Conservation (phyloP, 2,113 vertebrate species). For the Xenus cinereus region DNA sequence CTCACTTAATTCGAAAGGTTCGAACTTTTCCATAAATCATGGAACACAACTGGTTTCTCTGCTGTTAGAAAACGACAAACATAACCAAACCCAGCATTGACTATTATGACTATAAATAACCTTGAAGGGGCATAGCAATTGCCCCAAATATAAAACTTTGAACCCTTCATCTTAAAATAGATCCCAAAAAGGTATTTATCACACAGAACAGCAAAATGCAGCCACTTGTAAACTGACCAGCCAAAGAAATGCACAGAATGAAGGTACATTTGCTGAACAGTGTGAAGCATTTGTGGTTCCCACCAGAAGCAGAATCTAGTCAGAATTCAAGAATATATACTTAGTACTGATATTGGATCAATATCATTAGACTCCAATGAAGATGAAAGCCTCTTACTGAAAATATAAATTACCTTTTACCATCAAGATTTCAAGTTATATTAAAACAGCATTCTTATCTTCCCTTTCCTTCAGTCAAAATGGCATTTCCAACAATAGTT, state of each 20-base stretch:
- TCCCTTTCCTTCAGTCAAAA: background rate
- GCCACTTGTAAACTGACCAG: background rate
- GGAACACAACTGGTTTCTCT: background rate
- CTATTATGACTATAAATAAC: background rate
- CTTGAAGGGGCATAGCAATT: background rate
- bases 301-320: background rate
- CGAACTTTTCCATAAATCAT: background rate
- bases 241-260: background rate
- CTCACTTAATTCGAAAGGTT: background rate
- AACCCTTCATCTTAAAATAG: background rate
- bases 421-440: background rate
- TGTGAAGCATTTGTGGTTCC: background rate
- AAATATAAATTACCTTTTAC: slow-evolving; percentile 16
- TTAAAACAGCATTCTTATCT: background rate
- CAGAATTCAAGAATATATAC: background rate
- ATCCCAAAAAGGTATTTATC: background rate
- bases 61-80: background rate
- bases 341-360: background rate
- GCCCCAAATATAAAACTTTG: background rate
- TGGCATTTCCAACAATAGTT: background rate
- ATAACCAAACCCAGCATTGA: background rate
- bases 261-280: background rate
- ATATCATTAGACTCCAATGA: background rate
- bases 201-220: background rate
- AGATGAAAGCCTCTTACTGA: slow-evolving; percentile 17